Evolutionary conservation across 2,797 vertebrate genomes (phyloP).

Genomic region (Amblyopsis hoosieri): DNA sequence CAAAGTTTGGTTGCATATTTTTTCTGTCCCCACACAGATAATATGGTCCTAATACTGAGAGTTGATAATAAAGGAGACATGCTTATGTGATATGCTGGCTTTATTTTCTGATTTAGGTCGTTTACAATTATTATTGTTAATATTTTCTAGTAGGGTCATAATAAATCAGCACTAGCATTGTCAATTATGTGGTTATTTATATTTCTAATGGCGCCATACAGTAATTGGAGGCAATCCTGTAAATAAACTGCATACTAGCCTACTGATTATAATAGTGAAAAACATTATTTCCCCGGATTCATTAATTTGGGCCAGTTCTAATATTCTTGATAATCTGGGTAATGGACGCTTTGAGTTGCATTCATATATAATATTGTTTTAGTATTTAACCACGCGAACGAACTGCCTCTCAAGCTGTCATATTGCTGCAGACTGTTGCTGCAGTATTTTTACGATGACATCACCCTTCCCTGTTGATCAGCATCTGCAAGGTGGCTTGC

Average conservation of each 20-base stretch:
- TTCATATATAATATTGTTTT: background rate
- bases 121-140: background rate
- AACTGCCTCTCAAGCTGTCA: conserved; percentile 54
- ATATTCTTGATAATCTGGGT: background rate
- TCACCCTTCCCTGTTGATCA: conserved; percentile 63
- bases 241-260: conserved; percentile 23
- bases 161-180: no score
- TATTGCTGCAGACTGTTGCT: conserved; percentile 74
- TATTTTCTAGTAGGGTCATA: no score
- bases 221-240: conserved; percentile 26
- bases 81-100: conserved; percentile 50
- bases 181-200: background rate
- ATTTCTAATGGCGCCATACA: conserved; percentile 27
- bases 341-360: background rate
- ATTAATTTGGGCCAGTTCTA: background rate
- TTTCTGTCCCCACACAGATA: conserved; percentile 32
- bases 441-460: conserved; percentile 81
- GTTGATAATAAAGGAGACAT: conserved; percentile 70
- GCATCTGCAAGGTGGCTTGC: conserved; percentile 58
- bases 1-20: conserved; percentile 47
- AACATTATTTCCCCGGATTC: background rate
- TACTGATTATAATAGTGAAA: background rate
- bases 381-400: conserved; percentile 8
- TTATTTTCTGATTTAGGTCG: conserved; percentile 29
- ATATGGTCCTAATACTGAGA: conserved; percentile 54